phyloP scores from a whole-genome alignment of 2,113 vertebrate species.

The Emberiza fucata region DNA sequence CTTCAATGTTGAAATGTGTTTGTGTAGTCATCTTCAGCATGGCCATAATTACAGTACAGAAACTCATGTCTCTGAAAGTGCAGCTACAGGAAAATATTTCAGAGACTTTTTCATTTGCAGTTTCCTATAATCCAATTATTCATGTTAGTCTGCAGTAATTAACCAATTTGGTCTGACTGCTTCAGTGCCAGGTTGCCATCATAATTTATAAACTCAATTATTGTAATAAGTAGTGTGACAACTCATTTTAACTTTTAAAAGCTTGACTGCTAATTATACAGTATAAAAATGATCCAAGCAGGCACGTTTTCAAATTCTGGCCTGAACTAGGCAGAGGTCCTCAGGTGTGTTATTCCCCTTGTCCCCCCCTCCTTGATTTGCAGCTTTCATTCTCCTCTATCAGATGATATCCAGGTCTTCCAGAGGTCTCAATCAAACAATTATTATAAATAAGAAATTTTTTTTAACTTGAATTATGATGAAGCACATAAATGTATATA shows the following conservation, averaged over 20 bases:
- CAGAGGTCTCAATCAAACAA: neutral
- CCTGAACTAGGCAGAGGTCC: neutral
- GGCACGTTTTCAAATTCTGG: neutral
- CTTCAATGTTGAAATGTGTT: conserved; percentile 25
- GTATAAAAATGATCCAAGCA: neutral
- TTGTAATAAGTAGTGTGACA: conserved; percentile 17
- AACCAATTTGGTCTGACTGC: conserved; percentile 14
- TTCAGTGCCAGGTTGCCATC: neutral
- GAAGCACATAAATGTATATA: neutral
- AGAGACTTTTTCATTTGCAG: conserved; percentile 31
- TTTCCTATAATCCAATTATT: conserved; percentile 54
- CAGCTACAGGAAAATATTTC: conserved; percentile 21
- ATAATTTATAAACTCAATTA: conserved; percentile 13
- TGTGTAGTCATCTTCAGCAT: conserved; percentile 17
- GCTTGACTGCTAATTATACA: neutral
- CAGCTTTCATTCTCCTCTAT: neutral
- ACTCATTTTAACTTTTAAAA: neutral
- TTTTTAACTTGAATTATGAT: neutral
- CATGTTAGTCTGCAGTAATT: conserved; percentile 13
- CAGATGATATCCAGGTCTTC: neutral
- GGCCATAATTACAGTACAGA: conserved; percentile 12
- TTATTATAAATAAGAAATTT: neutral
- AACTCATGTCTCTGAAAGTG: conserved; percentile 29
- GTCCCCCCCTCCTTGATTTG: neutral
- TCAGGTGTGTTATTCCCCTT: neutral